Evolutionary conservation across 1,140 invertebrate genomes (phyloP), one percentile per base, ranked within the genome.

Genomic region (Calephelis nemesis): DNA sequence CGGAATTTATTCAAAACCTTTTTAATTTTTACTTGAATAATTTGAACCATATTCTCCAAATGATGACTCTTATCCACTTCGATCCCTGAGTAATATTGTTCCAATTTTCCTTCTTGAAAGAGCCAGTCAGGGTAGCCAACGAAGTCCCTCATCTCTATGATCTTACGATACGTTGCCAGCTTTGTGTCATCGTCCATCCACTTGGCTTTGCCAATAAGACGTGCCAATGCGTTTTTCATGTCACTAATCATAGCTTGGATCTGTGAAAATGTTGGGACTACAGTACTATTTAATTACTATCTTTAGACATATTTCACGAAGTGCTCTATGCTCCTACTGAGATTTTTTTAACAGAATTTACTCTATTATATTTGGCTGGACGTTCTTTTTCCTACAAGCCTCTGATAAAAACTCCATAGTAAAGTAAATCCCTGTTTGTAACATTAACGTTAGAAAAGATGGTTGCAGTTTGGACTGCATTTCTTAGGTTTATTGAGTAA

Each of bases 181-280:
- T 96, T 97, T 0, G 97, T 98, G 65, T 92, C 79, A 10, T 93
- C 83, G 84, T 98, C 97, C 95, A 99, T 97, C 98, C 98, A 98
- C 49, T 94, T 93, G 0, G 95, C 93, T 67, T 92, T 90, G 1
- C 93, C 87, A 0, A 98, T 93, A 8, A 97, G 85, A 30, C 95
- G 93, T 13, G 95, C 93, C 79, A 98, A 97, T 0, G 96, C 94
- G 11, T 94, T 88, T 85, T 96, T 95, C 71, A 98, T 96, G 77
- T 97, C 94, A 19, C 93, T 88, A 40, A 98, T 84, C 96, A 98
- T 97, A 76, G 94, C 92, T 80, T 95, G 82, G 2, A 97, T 94
- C 94, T 94, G 69, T 63, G 84, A 76, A 67, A 62, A 39, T 11
- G 30, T 45, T 30, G 58, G 13, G 54, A 64, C 5, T 69, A 65